Percentiles rank a stretch among this genome's conserved stretches.
Conservation (phyloP, 2,113 vertebrate genomes). For the Ageneiosus marmoratus region DNA sequence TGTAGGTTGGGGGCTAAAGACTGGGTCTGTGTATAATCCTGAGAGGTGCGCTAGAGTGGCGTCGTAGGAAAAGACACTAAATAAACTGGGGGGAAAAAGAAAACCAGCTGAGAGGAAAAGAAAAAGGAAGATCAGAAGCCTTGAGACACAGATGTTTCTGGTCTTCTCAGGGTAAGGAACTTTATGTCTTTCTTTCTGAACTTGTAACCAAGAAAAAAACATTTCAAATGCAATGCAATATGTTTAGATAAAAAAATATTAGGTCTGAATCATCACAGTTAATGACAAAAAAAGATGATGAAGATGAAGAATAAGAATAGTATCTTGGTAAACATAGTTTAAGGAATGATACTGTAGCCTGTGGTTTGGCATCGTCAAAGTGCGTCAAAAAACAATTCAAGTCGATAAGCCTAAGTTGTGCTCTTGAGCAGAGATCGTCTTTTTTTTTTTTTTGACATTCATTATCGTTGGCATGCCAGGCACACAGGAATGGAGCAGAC, state of each 20-base stretch:
- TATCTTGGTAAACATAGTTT: conserved; percentile 2
- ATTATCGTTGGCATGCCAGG: conserved; percentile 42
- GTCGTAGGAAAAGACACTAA: conserved; percentile 33
- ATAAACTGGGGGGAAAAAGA: conserved; percentile 23
- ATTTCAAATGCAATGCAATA: neutral
- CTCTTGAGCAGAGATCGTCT: conserved; percentile 5
- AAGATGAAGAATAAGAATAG: neutral
- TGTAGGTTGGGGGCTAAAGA: conserved; percentile 44
- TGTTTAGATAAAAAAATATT: neutral
- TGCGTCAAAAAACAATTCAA: neutral
- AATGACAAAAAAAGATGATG: neutral
- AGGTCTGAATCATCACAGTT: neutral
- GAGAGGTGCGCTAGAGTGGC: conserved; percentile 24
- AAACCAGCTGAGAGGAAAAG: neutral
- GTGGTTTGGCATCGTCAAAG: neutral
- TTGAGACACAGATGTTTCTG: conserved; percentile 27
- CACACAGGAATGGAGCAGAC: conserved; percentile 44
- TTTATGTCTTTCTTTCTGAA: conserved; percentile 42
- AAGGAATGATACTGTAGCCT: neutral
- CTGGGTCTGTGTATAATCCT: conserved; percentile 32
- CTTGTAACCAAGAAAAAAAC: neutral
- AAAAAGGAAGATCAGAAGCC: conserved; percentile 17
- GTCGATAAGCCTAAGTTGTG: conserved; percentile 28
- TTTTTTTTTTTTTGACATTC: neutral
- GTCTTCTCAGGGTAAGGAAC: conserved; percentile 54